phyloP scores from a whole-genome alignment of 2,888 invertebrate species.

The Drosophila mercatorum region DNA sequence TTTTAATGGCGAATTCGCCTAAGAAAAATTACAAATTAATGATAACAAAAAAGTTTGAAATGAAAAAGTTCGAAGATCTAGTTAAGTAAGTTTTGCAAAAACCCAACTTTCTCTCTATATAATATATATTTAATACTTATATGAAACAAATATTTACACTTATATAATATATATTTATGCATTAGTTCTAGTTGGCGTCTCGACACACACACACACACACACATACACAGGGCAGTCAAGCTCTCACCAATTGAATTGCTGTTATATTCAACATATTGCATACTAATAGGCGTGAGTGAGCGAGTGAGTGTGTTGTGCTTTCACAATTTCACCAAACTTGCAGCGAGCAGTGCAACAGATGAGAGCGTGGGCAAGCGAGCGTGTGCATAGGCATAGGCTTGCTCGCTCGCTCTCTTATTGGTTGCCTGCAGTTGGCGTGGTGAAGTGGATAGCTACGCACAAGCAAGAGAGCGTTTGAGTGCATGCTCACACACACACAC shows the following conservation, averaged over 20 bases:
- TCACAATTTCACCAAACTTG: not conserved
- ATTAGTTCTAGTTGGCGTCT: conserved; percentile 44
- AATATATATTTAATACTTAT: conserved; percentile 31
- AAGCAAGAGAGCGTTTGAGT: not conserved
- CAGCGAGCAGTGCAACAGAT: not conserved
- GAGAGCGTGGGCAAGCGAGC: not conserved
- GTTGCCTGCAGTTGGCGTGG: not conserved
- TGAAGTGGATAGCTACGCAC: not conserved
- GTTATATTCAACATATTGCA: not conserved
- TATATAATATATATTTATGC: conserved; percentile 27
- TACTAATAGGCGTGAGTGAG: not conserved
- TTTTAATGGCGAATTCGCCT: not conserved
- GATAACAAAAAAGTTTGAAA: not conserved
- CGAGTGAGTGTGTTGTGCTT: not conserved
- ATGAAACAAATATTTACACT: conserved; percentile 32
- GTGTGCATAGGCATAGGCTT: not conserved
- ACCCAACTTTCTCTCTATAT: conserved; percentile 25
- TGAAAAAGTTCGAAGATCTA: conserved; percentile 33
- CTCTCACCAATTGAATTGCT: not conserved
- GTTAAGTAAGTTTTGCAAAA: conserved; percentile 43
- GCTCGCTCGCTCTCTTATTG: not conserved
- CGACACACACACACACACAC: not conserved
- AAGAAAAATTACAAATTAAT: conserved; percentile 2
- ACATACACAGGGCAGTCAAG: not conserved
- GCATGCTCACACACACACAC: not conserved